Conservation (phyloP, 2,113 vertebrate genomes). For the Upupa epops region DNA sequence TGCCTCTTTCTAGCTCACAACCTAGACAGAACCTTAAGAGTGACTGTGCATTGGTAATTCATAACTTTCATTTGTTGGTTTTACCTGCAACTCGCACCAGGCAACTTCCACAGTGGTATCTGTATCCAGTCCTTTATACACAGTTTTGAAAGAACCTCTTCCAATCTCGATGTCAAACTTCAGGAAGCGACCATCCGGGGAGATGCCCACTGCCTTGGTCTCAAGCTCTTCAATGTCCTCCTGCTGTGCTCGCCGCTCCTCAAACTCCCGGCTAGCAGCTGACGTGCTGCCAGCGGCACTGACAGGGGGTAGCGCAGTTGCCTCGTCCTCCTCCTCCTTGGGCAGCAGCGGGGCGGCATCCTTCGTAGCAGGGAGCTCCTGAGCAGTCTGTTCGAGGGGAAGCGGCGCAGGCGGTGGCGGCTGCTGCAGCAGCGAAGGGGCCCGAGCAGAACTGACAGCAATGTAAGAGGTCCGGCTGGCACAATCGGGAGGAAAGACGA, state of each 20-base stretch:
- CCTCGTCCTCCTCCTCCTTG: slow-evolving; percentile 45
- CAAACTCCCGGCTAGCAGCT: slow-evolving; percentile 72
- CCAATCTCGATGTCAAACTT: slow-evolving; percentile 99
- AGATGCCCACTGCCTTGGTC: slow-evolving; percentile 96
- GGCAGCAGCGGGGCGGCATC: slow-evolving; percentile 38
- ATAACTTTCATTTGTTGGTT: background rate
- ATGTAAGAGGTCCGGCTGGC: background rate
- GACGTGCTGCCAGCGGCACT: slow-evolving; percentile 70
- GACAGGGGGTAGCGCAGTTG: background rate
- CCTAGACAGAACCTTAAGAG: slow-evolving; percentile 19
- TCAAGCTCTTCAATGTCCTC: slow-evolving; percentile 95
- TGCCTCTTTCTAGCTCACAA: background rate
- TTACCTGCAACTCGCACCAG: slow-evolving; percentile 98
- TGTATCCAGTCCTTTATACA: slow-evolving; percentile 97
- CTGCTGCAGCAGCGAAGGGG: slow-evolving; percentile 9
- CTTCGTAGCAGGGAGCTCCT: slow-evolving; percentile 27
- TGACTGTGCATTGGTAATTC: background rate
- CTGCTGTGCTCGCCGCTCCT: slow-evolving; percentile 84
- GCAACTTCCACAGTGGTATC: slow-evolving; percentile 98
- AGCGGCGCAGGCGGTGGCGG: slow-evolving; percentile 11
- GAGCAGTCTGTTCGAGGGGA: slow-evolving; percentile 3
- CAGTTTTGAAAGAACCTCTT: slow-evolving; percentile 96
- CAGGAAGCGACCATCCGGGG: slow-evolving; percentile 93
- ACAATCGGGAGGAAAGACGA: slow-evolving; percentile 48
- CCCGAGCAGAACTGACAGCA: background rate